Evolutionary conservation across 2,113 vertebrate genomes (phyloP).

Genomic region (Vanacampus margaritifer): DNA sequence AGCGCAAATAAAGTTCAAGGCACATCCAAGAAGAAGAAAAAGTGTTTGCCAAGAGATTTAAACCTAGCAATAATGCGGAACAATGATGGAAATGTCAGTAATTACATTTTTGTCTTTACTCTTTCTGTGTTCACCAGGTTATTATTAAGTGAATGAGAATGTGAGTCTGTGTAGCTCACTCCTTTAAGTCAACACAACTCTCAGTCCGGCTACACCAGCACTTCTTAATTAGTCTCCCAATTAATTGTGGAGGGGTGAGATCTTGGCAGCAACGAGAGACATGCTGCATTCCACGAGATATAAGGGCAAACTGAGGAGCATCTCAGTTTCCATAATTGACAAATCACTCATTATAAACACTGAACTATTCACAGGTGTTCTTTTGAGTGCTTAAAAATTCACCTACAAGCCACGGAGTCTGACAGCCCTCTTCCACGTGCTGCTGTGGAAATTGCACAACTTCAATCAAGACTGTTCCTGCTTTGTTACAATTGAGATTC

Average conservation of each 20-base stretch:
- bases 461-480: conserved; percentile 38
- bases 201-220: conserved; percentile 5
- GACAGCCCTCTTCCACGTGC: conserved; percentile 28
- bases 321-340: conserved; percentile 43
- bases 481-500: conserved; percentile 37
- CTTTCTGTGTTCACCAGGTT: conserved; percentile 39
- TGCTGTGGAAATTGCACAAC: conserved; percentile 13
- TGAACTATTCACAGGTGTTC: conserved; percentile 29
- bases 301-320: conserved; percentile 41
- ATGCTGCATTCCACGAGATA: conserved; percentile 36
- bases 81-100: not conserved
- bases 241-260: conserved; percentile 43
- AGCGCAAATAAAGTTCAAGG: too few relatives aligned
- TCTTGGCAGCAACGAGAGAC: conserved; percentile 15
- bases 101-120: conserved; percentile 10
- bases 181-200: conserved; percentile 8
- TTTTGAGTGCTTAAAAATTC: conserved; percentile 38
- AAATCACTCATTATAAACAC: conserved; percentile 52
- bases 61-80: not conserved
- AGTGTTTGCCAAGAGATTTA: conserved; percentile 1
- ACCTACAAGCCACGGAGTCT: conserved; percentile 20
- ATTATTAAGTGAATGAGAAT: conserved; percentile 54
- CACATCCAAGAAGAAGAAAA: not conserved
- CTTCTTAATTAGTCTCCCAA: conserved; percentile 50
- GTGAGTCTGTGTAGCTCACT: conserved; percentile 31